Evolutionary conservation across 2,797 vertebrate genomes (phyloP), one percentile per base, ranked within the genome.

Genomic region (Oreochromis mossambicus): DNA sequence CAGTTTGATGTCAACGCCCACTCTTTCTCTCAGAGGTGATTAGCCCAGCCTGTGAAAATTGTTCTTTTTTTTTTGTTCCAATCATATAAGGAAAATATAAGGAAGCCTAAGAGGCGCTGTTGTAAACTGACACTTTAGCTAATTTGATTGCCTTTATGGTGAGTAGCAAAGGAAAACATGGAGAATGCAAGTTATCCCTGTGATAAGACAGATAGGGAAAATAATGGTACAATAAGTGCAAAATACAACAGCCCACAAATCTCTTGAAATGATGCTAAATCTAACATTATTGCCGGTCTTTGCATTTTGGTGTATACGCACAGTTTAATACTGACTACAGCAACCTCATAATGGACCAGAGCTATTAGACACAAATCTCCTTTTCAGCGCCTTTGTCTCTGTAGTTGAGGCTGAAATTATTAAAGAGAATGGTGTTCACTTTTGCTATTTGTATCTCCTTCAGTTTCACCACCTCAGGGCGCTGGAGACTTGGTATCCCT

Each of bases 1-100:
- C 93, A 95, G 90, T 92, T 92, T 93, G 92, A 94, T 95, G 95
- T 94, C 94, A 91, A 94, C 94, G 88, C 95, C 95, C 94, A 95
- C 95, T 94, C 93, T 89, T 89, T 92, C 85, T 85, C 92, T 92
- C 92, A 43, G 76, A 93, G 93, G 93, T 94, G 94, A 95, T 96
- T 94, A 96, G 93, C 90, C 54, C 61, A 79, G 92, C 91, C 86
- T 81, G 85, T 63, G 88, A 83, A 92, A 94, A 92, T 89, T 85
- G 82, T 92, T 92, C 87, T 89, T 94, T 95, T 94, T 19, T 24
- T 55, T 63, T 63, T 13, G 58, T 63, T 95, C 92, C 93, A 94
- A 93, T 91, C 89, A 94, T 92, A 92, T 90, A 89, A 95, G 92
- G 82, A 90, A 85, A 91, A 92, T 92, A 93, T 93, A 87, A 91